Evolutionary conservation across 2,113 vertebrate genomes (phyloP).

Genomic region (Sciurus niger): DNA sequence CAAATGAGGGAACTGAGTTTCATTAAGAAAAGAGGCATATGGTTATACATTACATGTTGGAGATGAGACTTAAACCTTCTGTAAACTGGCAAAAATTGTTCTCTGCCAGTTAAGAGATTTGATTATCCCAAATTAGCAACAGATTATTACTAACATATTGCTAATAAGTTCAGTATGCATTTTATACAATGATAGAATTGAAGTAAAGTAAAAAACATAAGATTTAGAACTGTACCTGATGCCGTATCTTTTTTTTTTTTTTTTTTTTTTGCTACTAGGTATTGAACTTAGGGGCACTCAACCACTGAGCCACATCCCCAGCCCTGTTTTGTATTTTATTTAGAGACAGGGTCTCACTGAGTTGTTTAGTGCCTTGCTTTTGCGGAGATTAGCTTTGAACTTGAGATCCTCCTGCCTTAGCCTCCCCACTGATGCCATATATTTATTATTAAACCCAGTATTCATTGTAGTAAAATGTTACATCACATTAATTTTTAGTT

Average conservation of each 20-base stretch:
- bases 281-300: too few relatives aligned
- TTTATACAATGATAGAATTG: neutral
- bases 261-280: too few relatives aligned
- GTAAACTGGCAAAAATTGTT: neutral
- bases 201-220: neutral
- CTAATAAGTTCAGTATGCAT: neutral
- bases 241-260: neutral
- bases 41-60: neutral
- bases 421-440: too few relatives aligned
- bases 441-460: neutral
- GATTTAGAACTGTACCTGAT: neutral
- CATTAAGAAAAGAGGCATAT: neutral
- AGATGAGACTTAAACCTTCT: neutral
- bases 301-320: too few relatives aligned
- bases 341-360: too few relatives aligned
- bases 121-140: neutral
- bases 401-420: too few relatives aligned
- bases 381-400: too few relatives aligned
- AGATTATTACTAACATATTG: neutral
- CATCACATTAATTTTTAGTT: neutral
- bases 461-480: neutral
- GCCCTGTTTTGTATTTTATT: too few relatives aligned
- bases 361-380: too few relatives aligned
- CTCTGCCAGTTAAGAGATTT: neutral
- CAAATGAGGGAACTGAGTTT: too few relatives aligned